Evolutionary conservation across 2,797 vertebrate genomes (phyloP).

Genomic region (Gila robusta): DNA sequence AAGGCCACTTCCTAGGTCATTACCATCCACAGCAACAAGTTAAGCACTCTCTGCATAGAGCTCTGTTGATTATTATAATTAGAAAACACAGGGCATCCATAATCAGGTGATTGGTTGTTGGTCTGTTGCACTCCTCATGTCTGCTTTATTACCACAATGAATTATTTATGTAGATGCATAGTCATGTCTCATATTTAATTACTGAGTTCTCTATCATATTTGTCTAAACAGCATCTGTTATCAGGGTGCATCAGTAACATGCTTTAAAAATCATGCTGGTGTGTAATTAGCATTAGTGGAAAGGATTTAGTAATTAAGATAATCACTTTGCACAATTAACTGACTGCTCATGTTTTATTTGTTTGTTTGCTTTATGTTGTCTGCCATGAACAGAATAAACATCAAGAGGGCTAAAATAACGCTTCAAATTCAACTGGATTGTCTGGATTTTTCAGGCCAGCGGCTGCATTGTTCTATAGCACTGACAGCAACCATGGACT

Average conservation of each 20-base stretch:
- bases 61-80: constrained; percentile 32
- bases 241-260: constrained; percentile 22
- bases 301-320: constrained; percentile 35
- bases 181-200: constrained; percentile 40
- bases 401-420: constrained; percentile 16
- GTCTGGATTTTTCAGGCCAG: constrained; percentile 1
- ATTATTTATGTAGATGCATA: constrained; percentile 37
- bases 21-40: background rate
- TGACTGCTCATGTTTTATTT: constrained; percentile 23
- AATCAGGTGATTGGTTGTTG: constrained; percentile 23
- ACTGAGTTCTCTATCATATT: constrained; percentile 21
- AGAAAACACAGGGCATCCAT: constrained; percentile 27
- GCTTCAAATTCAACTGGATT: constrained; percentile 9
- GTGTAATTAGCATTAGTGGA: constrained; percentile 31
- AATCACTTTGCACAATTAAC: constrained; percentile 2
- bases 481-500: background rate
- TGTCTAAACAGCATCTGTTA: constrained; percentile 31
- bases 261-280: constrained; percentile 24
- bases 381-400: background rate
- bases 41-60: background rate
- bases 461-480: background rate
- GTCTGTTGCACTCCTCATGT: constrained; percentile 1
- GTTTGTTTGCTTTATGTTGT: constrained; percentile 20
- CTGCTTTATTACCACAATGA: constrained; percentile 24
- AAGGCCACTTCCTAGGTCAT: background rate